Evolutionary conservation across 1,140 invertebrate genomes (phyloP).

Genomic region (Drosophila novamexicana): DNA sequence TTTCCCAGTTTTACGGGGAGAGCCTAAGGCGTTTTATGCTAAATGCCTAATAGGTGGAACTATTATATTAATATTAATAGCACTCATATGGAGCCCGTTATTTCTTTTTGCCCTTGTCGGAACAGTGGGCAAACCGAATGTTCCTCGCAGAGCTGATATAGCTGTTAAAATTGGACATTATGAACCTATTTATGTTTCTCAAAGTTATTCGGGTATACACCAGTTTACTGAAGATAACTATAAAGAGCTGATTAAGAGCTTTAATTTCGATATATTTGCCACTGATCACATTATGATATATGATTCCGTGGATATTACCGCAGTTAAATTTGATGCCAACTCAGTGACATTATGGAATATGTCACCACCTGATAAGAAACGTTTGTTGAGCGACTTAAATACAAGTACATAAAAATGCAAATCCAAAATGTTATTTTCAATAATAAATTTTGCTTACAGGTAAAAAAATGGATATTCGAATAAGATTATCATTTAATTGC

Average conservation of each 20-base stretch:
- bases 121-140: slow-evolving; percentile 94
- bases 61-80: slow-evolving; percentile 93
- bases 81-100: slow-evolving; percentile 98
- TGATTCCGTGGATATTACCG: slow-evolving; percentile 92
- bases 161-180: slow-evolving; percentile 94
- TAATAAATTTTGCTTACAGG: slow-evolving; percentile 25
- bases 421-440: neutral
- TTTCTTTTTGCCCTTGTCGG: slow-evolving; percentile 97
- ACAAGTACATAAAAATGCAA: slow-evolving; percentile 77
- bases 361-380: slow-evolving; percentile 93
- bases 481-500: slow-evolving; percentile 48
- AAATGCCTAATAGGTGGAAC: slow-evolving; percentile 97
- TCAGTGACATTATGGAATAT: slow-evolving; percentile 96
- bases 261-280: slow-evolving; percentile 86
- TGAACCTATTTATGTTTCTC: slow-evolving; percentile 93
- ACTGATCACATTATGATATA: slow-evolving; percentile 95
- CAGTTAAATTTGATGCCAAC: slow-evolving; percentile 91
- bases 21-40: slow-evolving; percentile 90
- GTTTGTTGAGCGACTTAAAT: slow-evolving; percentile 85
- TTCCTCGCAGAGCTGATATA: slow-evolving; percentile 92
- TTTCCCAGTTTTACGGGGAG: slow-evolving; percentile 94
- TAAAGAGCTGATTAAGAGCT: slow-evolving; percentile 35
- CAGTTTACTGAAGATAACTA: slow-evolving; percentile 48
- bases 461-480: slow-evolving; percentile 36
- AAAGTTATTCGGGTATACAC: slow-evolving; percentile 58